These are phyloP conservation scores for Chaenodraco wilsoni DNA, from an alignment of 2,797 vertebrate genomes.

Conservation along the genomic window DNA sequence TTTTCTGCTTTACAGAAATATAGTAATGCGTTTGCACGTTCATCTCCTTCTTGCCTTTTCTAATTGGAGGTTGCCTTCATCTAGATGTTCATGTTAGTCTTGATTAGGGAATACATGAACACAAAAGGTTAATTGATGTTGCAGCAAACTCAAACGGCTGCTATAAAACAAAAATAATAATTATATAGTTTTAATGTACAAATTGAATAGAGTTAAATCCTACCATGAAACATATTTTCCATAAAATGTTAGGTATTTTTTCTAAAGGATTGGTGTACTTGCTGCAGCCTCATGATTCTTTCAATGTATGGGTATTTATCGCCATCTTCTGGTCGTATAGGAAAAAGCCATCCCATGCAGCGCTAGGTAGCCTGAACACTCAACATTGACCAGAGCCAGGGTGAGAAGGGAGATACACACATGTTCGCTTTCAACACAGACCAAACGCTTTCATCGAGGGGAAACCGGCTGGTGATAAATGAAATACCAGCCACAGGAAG, in stretches of 20 bases:
- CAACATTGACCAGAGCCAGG: background rate
- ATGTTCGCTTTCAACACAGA: background rate
- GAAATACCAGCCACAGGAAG: background rate
- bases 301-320: conserved; percentile 16
- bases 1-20: background rate
- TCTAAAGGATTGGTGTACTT: background rate
- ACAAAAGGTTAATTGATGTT: background rate
- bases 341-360: background rate
- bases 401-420: background rate
- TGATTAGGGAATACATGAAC: background rate
- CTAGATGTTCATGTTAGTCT: background rate
- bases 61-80: background rate
- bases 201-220: background rate
- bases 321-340: conserved; percentile 62
- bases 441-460: background rate
- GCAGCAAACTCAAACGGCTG: background rate
- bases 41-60: conserved; percentile 2
- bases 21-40: background rate
- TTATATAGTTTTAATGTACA: background rate
- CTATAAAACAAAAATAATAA: background rate
- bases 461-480: background rate
- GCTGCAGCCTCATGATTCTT: background rate
- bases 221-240: background rate
- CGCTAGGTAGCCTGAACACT: background rate
- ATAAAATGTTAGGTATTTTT: background rate